Conservation (phyloP, 2,113 vertebrate genomes). For the Serilophus lunatus region DNA sequence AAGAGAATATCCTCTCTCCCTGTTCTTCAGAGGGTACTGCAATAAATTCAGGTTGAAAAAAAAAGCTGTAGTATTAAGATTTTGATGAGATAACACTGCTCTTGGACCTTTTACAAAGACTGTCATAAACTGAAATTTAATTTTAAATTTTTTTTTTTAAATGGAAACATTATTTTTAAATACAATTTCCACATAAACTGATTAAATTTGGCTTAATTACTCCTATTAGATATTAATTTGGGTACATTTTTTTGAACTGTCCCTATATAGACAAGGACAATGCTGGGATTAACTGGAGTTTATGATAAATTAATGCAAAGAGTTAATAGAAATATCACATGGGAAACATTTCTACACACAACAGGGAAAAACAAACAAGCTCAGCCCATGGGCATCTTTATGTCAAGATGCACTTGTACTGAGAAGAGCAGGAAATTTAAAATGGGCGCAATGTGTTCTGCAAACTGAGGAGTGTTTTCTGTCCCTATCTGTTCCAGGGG, state of each 20-base stretch:
- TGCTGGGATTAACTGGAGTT: background rate
- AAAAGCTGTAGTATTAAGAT: background rate
- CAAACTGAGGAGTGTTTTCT: fast-evolving
- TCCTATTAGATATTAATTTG: background rate
- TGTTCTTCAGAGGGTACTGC: background rate
- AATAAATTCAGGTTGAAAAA: constrained; percentile 17
- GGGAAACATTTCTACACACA: background rate
- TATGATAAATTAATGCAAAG: background rate
- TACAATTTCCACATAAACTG: background rate
- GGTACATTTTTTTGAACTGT: background rate
- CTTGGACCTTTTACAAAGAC: background rate
- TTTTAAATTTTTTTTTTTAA: background rate
- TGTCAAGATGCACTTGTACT: background rate
- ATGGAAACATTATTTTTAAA: background rate
- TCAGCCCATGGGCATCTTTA: background rate
- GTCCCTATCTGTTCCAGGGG: background rate
- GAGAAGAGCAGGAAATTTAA: background rate
- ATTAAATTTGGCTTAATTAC: background rate
- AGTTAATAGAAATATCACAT: background rate
- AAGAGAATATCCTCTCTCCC: background rate
- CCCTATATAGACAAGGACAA: background rate
- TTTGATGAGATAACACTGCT: background rate
- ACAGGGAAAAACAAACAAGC: background rate
- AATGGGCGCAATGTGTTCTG: background rate
- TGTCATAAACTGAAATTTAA: background rate